Evolutionary conservation across 2,797 vertebrate genomes (phyloP).

Genomic region (Cyprinodon diabolis): DNA sequence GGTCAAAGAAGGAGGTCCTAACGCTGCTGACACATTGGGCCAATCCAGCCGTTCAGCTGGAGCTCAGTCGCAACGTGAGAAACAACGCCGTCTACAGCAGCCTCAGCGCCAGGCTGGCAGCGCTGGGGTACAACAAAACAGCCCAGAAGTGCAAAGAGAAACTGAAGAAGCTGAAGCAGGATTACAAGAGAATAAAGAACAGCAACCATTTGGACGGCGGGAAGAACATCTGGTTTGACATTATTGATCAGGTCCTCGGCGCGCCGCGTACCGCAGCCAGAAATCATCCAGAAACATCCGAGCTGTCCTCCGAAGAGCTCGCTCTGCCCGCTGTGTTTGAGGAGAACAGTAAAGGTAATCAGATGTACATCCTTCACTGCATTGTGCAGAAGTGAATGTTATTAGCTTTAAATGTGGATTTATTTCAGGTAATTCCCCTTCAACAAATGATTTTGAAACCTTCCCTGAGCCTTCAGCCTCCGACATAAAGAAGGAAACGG

Average conservation of each 20-base stretch:
- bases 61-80: constrained; percentile 38
- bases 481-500: background rate
- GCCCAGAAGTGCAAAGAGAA: constrained; percentile 47
- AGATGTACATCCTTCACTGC: background rate
- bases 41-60: constrained; percentile 34
- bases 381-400: background rate
- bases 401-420: background rate
- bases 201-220: constrained; percentile 1
- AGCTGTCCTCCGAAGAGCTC: background rate
- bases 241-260: constrained; percentile 38
- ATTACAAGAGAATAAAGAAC: constrained; percentile 44
- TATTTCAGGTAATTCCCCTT: background rate
- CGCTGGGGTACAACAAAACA: constrained; percentile 38
- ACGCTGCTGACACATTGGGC: constrained; percentile 46
- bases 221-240: constrained; percentile 32
- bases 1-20: constrained; percentile 46
- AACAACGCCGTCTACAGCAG: constrained; percentile 34
- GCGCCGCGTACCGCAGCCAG: constrained; percentile 6
- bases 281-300: background rate
- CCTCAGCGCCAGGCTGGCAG: constrained; percentile 32
- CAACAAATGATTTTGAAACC: background rate
- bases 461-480: background rate
- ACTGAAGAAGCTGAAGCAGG: constrained; percentile 46
- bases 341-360: constrained; percentile 19
- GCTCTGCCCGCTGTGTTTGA: background rate